A percentile compares a stretch with the other conserved stretches of the same genome.
phyloP scores from a whole-genome alignment of 2,113 vertebrate genomes.

The Sinocyclocheilus rhinocerous region DNA sequence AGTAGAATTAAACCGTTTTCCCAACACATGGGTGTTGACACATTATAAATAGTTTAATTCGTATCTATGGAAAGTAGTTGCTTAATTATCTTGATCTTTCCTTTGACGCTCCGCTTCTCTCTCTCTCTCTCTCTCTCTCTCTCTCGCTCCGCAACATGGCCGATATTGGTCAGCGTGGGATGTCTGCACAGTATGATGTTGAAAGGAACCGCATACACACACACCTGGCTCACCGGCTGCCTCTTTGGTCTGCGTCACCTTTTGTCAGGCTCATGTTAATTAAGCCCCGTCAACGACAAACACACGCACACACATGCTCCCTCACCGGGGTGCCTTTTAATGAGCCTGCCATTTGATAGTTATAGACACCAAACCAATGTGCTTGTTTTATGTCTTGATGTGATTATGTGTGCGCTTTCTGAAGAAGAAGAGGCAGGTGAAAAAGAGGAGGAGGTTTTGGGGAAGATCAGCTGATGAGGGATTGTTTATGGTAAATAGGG shows the following conservation, averaged over 20 bases:
- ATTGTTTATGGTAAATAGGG: conserved; percentile 64
- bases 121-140: conserved; percentile 19
- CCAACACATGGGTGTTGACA: not conserved
- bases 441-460: conserved; percentile 53
- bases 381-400: conserved; percentile 69
- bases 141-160: conserved; percentile 48
- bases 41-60: conserved; percentile 10
- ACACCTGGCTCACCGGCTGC: conserved; percentile 78
- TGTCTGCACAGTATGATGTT: conserved; percentile 66
- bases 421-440: conserved; percentile 49
- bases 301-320: conserved; percentile 52
- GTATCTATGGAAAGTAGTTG: conserved; percentile 24
- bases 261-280: conserved; percentile 81
- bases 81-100: conserved; percentile 40
- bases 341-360: conserved; percentile 79
- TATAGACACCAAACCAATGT: conserved; percentile 70
- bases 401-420: conserved; percentile 35
- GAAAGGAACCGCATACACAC: conserved; percentile 70
- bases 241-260: conserved; percentile 80
- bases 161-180: conserved; percentile 65
- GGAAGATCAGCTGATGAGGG: conserved; percentile 75
- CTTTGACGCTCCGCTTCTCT: conserved; percentile 27
- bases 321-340: conserved; percentile 78
- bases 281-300: conserved; percentile 74
- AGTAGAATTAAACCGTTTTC: not conserved